These are phyloP conservation scores for Microplitis deprimator DNA, from an alignment of 2,888 invertebrate genomes.

Conservation along the genomic window DNA sequence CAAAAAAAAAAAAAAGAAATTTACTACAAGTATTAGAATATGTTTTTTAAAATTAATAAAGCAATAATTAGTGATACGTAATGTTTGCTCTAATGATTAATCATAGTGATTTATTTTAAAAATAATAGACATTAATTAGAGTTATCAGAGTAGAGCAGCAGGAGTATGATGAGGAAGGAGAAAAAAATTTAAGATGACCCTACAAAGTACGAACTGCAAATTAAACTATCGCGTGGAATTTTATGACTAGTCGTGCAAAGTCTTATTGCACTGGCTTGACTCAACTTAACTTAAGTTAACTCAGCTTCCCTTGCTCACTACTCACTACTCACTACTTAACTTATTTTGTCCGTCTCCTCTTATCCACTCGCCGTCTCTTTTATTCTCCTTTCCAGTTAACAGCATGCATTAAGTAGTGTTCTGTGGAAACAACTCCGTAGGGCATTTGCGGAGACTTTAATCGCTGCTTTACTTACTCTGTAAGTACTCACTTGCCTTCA, in stretches of 20 bases:
- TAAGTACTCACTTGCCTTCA: conserved; percentile 16
- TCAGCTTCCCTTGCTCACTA: neutral
- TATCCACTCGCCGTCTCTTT: conserved; percentile 2
- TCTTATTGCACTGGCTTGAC: neutral
- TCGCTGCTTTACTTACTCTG: conserved; percentile 43
- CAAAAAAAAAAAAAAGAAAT: neutral
- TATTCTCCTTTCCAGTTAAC: conserved; percentile 3
- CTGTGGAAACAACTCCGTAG: conserved; percentile 41
- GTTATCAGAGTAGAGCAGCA: no score
- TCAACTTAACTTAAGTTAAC: neutral
- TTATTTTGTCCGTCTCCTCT: conserved; percentile 9
- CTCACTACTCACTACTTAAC: conserved; percentile 6
- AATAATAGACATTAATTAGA: neutral
- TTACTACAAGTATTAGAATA: neutral
- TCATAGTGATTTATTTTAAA: neutral
- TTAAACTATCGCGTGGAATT: neutral
- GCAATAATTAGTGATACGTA: no score
- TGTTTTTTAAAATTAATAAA: neutral
- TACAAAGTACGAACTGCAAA: neutral
- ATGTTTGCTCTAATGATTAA: neutral
- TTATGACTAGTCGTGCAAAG: conserved; percentile 1
- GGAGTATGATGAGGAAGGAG: no score
- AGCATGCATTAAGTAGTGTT: conserved; percentile 36
- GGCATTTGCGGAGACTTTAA: conserved; percentile 45
- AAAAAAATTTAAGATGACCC: neutral